phyloP scores from a whole-genome alignment of 2,113 vertebrate genomes.

The Pseudopodoces humilis region DNA sequence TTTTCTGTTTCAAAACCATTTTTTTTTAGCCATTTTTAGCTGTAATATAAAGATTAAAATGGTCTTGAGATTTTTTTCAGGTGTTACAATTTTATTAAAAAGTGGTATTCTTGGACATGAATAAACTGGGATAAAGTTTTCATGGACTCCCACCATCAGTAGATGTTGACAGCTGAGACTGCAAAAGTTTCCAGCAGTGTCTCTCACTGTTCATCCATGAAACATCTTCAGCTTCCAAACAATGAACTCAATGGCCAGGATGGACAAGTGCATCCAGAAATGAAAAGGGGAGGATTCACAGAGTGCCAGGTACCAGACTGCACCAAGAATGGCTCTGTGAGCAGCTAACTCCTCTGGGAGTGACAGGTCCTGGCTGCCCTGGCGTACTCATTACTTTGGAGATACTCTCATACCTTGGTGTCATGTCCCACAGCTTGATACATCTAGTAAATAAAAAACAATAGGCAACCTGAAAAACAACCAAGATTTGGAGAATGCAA shows the following conservation, averaged over 20 bases:
- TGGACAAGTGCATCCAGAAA: not conserved
- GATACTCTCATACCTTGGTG: not conserved
- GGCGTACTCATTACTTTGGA: not conserved
- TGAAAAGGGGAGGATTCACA: not conserved
- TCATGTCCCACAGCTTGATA: not conserved
- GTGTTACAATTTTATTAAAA: not conserved
- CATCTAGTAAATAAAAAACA: not conserved
- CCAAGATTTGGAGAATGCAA: not conserved
- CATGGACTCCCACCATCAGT: not conserved
- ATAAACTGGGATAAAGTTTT: not conserved
- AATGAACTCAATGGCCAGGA: accelerated
- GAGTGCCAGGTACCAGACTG: not conserved
- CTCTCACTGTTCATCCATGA: not conserved
- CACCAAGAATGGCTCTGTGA: not conserved
- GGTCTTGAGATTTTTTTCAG: not conserved
- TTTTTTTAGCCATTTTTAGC: not conserved
- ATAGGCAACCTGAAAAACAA: not conserved
- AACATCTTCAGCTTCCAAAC: not conserved
- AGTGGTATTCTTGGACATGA: not conserved
- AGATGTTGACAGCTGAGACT: not conserved
- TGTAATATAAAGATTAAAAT: not conserved
- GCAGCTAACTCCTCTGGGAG: not conserved
- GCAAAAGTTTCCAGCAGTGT: not conserved
- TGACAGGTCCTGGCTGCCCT: not conserved
- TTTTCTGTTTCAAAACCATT: not conserved